Conservation (phyloP, 1,140 invertebrate genomes). For the Danaus plexippus region DNA sequence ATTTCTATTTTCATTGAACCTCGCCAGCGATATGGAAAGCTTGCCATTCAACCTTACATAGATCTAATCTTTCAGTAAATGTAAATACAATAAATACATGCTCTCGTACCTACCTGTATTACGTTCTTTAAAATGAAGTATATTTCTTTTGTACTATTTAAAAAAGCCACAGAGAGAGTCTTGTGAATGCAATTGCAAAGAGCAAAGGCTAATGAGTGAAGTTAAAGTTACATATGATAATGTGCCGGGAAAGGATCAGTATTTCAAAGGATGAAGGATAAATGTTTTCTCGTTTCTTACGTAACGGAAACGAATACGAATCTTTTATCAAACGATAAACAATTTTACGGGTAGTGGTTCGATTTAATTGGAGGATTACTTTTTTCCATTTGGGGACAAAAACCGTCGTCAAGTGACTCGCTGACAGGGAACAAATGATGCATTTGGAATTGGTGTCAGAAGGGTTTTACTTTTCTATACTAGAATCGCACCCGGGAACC, state of each 20-base stretch:
- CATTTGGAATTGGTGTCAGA: slow-evolving; percentile 30
- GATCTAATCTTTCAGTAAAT: slow-evolving; percentile 1
- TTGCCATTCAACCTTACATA: slow-evolving; percentile 8
- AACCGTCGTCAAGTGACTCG: slow-evolving; percentile 48
- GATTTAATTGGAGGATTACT: slow-evolving; percentile 62
- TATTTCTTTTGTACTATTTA: no score
- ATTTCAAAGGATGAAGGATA: not conserved
- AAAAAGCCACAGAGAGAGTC: no score
- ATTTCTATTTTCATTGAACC: slow-evolving; percentile 1
- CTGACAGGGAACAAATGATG: slow-evolving; percentile 58
- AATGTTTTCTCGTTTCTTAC: slow-evolving; percentile 4
- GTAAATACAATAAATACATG: no score
- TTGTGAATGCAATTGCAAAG: no score
- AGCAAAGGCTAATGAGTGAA: no score
- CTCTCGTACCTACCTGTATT: no score
- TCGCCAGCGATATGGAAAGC: slow-evolving; percentile 8
- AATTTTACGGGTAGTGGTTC: slow-evolving; percentile 60
- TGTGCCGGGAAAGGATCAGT: no score
- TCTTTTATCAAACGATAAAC: slow-evolving; percentile 52
- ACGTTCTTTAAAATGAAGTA: no score
- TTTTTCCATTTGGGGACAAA: slow-evolving; percentile 35
- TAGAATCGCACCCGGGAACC: slow-evolving; percentile 18
- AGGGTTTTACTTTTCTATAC: slow-evolving; percentile 26
- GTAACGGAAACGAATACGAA: slow-evolving; percentile 15
- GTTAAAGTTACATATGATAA: no score